These are phyloP conservation scores for Sycobia sp. DNA, from an alignment of 1,140 invertebrate genomes.

Conservation along the genomic window DNA sequence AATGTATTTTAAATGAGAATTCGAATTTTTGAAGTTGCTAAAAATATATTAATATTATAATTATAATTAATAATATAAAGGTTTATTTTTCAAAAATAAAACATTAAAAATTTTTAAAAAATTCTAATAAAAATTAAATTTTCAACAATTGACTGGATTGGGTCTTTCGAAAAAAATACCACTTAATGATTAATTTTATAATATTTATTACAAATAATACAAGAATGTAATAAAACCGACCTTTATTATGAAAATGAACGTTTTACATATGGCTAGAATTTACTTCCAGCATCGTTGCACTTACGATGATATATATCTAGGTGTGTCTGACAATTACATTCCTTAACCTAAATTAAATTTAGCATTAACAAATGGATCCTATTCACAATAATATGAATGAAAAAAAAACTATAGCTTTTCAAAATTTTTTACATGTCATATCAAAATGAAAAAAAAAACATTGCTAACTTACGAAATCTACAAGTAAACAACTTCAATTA, in stretches of 20 bases:
- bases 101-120: too few relatives aligned
- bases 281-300: slow-evolving; percentile 25
- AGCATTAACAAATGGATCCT: slow-evolving; percentile 26
- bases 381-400: slow-evolving; percentile 32
- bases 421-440: slow-evolving; percentile 22
- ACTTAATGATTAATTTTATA: too few relatives aligned
- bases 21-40: too few relatives aligned
- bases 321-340: slow-evolving; percentile 27
- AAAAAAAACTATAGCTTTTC: slow-evolving; percentile 29
- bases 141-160: too few relatives aligned
- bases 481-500: slow-evolving; percentile 24
- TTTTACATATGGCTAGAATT: slow-evolving; percentile 55
- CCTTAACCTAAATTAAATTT: slow-evolving; percentile 27
- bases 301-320: slow-evolving; percentile 12
- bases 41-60: too few relatives aligned
- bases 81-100: too few relatives aligned
- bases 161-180: too few relatives aligned
- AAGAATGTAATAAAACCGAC: slow-evolving; percentile 51
- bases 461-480: slow-evolving; percentile 26
- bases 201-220: slow-evolving; percentile 13
- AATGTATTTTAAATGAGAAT: too few relatives aligned
- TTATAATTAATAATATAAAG: too few relatives aligned
- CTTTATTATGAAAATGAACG: slow-evolving; percentile 58
- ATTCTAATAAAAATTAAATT: too few relatives aligned
- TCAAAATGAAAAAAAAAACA: slow-evolving; percentile 24